A percentile compares a stretch with the other conserved stretches of the same genome.
phyloP scores from a whole-genome alignment of 92 coral and sea anemone species.

The Actinostola sp. region DNA sequence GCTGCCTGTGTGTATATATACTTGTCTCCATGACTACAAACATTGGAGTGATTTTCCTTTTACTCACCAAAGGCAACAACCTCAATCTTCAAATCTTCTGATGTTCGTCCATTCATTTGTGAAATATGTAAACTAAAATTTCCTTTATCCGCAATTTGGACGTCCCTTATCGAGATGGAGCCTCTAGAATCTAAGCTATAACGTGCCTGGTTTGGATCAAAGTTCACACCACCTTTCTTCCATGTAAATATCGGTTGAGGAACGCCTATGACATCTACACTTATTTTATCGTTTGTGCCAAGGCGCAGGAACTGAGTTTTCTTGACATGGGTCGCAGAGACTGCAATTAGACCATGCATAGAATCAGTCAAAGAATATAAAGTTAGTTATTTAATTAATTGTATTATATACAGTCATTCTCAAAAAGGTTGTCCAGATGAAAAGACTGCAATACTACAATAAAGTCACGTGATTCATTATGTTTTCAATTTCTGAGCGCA shows the following conservation, averaged over 20 bases:
- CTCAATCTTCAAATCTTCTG: conserved; percentile 22
- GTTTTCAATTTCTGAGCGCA: too few species aligned
- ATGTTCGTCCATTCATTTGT: conserved; percentile 16
- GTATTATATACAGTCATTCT: too few species aligned
- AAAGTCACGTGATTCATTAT: too few species aligned
- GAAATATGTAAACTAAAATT: conserved; percentile 37
- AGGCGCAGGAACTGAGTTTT: conserved; percentile 31
- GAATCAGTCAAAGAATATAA: too few species aligned
- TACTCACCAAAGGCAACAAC: conserved; percentile 47
- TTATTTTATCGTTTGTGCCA: conserved; percentile 37
- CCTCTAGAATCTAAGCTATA: conserved; percentile 20
- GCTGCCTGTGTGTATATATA: too few species aligned
- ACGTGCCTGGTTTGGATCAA: conserved; percentile 36
- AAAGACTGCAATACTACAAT: too few species aligned
- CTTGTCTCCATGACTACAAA: too few species aligned
- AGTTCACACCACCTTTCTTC: conserved; percentile 38
- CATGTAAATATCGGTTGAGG: conserved; percentile 53
- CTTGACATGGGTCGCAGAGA: conserved; percentile 4
- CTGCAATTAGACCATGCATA: too few species aligned
- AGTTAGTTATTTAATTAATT: too few species aligned
- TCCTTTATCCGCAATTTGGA: conserved; percentile 33
- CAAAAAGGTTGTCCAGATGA: too few species aligned
- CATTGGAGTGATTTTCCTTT: not conserved
- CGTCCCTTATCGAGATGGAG: conserved; percentile 24
- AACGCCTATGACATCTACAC: conserved; percentile 25